Evolutionary conservation across 2,113 vertebrate genomes (phyloP).

Genomic region (Gadus macrocephalus): DNA sequence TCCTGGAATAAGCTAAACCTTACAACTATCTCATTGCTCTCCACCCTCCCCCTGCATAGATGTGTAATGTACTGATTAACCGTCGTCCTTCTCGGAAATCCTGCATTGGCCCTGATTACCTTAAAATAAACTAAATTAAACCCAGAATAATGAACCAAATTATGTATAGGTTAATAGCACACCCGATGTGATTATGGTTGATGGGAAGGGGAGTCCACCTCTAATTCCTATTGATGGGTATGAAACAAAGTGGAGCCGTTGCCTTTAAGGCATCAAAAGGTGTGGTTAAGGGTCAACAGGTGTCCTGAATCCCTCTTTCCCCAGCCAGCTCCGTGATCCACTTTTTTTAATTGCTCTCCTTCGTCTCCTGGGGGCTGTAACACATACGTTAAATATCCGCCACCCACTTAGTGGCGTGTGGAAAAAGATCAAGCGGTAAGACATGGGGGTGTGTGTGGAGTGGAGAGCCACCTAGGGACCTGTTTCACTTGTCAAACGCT

Average conservation of each 20-base stretch:
- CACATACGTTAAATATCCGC: conserved; percentile 41
- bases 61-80: conserved; percentile 33
- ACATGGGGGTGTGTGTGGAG: conserved; percentile 21
- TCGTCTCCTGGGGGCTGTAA: conserved; percentile 48
- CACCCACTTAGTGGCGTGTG: conserved; percentile 18
- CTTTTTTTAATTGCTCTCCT: conserved; percentile 59
- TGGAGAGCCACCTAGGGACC: conserved; percentile 34
- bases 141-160: too few relatives aligned
- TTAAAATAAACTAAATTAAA: not conserved
- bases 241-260: not conserved
- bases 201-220: not conserved
- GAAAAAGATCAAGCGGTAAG: conserved; percentile 35
- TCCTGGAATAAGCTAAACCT: not conserved
- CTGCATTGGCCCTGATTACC: not conserved
- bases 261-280: conserved; percentile 1
- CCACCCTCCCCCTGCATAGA: conserved; percentile 20
- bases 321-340: conserved; percentile 55
- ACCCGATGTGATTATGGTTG: not conserved
- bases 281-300: conserved; percentile 25
- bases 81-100: conserved; percentile 7
- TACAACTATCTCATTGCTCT: conserved; percentile 1
- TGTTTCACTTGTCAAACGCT: conserved; percentile 52
- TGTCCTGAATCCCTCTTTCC: conserved; percentile 59
- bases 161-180: not conserved
- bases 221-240: not conserved